These are phyloP conservation scores for Zenarchopterus dispar DNA, from an alignment of 2,797 vertebrate genomes.

Conservation along the genomic window DNA sequence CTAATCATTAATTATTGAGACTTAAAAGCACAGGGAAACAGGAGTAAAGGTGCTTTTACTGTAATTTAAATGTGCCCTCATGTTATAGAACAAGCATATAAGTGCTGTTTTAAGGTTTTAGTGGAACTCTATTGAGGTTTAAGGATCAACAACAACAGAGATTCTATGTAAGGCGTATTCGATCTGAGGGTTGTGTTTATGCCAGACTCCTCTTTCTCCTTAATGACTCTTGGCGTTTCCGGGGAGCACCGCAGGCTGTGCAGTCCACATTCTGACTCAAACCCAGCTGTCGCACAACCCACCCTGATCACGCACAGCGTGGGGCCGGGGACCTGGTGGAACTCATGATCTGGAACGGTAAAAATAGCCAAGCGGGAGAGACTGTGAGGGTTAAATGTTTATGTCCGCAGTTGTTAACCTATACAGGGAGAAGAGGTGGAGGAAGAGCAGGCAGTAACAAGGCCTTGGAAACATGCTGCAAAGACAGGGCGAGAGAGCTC, in stretches of 20 bases:
- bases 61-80: too few relatives aligned
- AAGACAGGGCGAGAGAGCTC: slow-evolving; percentile 1
- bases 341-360: slow-evolving; percentile 46
- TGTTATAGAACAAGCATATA: too few relatives aligned
- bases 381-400: slow-evolving; percentile 57
- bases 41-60: neutral
- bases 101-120: too few relatives aligned
- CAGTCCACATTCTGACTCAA: slow-evolving; percentile 27
- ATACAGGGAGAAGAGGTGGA: slow-evolving; percentile 30
- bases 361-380: slow-evolving; percentile 71
- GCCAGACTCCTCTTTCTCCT: neutral
- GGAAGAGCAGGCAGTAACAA: slow-evolving; percentile 35
- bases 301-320: slow-evolving; percentile 37
- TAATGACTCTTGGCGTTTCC: slow-evolving; percentile 29
- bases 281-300: slow-evolving; percentile 63
- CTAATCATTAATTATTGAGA: too few relatives aligned
- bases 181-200: neutral
- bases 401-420: slow-evolving; percentile 68
- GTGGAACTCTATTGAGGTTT: too few relatives aligned
- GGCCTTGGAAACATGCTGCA: slow-evolving; percentile 27
- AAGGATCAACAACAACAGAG: too few relatives aligned
- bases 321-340: slow-evolving; percentile 35
- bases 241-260: slow-evolving; percentile 28
- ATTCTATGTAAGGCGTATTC: too few relatives aligned
- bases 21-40: neutral